Conservation (phyloP, 2,113 vertebrate species). For the Oenanthe oenanthe region DNA sequence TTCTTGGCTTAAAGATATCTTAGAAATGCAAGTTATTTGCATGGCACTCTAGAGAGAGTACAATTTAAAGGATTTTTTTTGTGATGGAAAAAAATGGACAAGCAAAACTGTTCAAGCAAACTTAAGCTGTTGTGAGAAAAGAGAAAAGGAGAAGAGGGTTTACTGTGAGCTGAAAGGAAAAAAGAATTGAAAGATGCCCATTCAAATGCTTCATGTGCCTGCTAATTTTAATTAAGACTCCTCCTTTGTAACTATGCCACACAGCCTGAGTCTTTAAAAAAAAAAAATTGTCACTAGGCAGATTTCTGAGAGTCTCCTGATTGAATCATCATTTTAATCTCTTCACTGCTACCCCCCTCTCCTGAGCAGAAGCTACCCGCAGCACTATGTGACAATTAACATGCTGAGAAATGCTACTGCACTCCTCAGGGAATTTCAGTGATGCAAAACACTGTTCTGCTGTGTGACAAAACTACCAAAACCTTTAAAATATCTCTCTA, state of each 20-base stretch:
- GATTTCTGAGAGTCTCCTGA: slow-evolving; percentile 50
- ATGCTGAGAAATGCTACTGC: slow-evolving; percentile 22
- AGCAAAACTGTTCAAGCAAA: slow-evolving; percentile 23
- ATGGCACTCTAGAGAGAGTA: not conserved
- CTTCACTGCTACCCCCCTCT: slow-evolving; percentile 1
- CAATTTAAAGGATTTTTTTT: slow-evolving; percentile 1
- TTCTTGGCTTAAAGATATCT: slow-evolving; percentile 5
- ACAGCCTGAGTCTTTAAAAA: slow-evolving; percentile 7
- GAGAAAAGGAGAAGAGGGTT: slow-evolving; percentile 8
- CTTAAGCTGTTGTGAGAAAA: slow-evolving; percentile 43
- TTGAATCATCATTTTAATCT: slow-evolving; percentile 65
- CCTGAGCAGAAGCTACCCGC: slow-evolving; percentile 22
- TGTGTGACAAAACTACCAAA: slow-evolving; percentile 1
- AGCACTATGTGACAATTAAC: slow-evolving; percentile 35
- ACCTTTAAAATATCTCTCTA: not conserved
- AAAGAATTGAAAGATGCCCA: slow-evolving; percentile 53
- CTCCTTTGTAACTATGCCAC: slow-evolving; percentile 51
- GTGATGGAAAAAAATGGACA: slow-evolving; percentile 19
- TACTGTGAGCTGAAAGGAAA: slow-evolving; percentile 34
- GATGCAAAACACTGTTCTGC: slow-evolving; percentile 1
- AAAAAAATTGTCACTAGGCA: slow-evolving; percentile 52
- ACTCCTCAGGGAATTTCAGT: slow-evolving; percentile 31
- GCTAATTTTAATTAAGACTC: slow-evolving; percentile 65
- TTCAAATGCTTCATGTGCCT: slow-evolving; percentile 56
- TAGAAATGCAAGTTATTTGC: slow-evolving; percentile 39